Percentiles rank a stretch among this genome's conserved stretches.
phyloP scores from a whole-genome alignment of 2,797 vertebrate genomes.

The Dendrocincla tyrannina region DNA sequence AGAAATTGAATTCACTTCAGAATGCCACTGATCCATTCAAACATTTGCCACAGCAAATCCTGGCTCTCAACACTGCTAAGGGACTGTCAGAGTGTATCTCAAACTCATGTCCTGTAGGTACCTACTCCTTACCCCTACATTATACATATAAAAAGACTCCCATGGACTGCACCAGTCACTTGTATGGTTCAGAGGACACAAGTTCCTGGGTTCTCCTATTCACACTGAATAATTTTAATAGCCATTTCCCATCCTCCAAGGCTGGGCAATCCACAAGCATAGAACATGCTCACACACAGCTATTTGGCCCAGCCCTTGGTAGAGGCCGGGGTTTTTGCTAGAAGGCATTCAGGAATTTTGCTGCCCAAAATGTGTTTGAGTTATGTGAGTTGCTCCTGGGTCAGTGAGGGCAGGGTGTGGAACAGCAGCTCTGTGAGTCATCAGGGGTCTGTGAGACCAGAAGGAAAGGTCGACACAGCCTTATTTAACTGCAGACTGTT shows the following conservation, averaged over 20 bases:
- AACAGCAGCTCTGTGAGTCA: constrained; percentile 14
- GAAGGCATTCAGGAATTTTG: not conserved
- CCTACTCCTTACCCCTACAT: not conserved
- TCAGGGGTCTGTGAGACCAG: not conserved
- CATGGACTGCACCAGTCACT: accelerated
- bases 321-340: not conserved
- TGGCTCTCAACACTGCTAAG: not conserved
- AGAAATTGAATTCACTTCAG: not conserved
- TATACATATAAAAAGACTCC: not conserved
- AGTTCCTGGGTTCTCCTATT: not conserved
- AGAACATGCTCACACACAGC: not conserved
- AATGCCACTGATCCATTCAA: not conserved
- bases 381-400: not conserved
- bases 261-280: not conserved
- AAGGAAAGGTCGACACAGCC: not conserved
- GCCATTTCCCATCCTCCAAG: not conserved
- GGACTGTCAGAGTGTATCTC: not conserved
- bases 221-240: not conserved
- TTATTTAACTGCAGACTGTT: not conserved
- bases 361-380: not conserved
- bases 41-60: not conserved
- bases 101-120: not conserved
- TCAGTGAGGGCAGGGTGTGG: constrained; percentile 4
- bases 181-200: not conserved
- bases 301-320: not conserved